Evolutionary conservation across 2,113 vertebrate genomes (phyloP).

Genomic region (Brienomyrus longianalis): DNA sequence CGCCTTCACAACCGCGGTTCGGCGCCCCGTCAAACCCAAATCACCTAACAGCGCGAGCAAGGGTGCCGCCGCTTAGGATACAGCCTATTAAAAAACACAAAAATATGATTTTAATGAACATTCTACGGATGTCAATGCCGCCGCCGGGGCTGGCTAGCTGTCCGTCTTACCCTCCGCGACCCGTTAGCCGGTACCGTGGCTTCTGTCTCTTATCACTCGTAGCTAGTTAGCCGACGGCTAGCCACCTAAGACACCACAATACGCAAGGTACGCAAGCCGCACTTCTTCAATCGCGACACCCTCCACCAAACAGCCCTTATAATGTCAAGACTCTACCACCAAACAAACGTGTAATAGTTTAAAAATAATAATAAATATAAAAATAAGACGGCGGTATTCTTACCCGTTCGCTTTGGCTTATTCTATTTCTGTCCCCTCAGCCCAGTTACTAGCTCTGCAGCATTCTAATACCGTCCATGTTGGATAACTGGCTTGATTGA

Average conservation of each 20-base stretch:
- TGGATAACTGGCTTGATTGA: slow-evolving; percentile 52
- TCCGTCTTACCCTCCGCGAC: neutral
- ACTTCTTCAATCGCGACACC: neutral
- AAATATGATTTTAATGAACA: neutral
- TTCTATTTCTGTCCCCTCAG: slow-evolving; percentile 47
- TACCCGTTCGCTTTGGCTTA: slow-evolving; percentile 49
- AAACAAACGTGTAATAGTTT: neutral
- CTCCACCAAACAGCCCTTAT: neutral
- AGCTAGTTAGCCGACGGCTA: neutral
- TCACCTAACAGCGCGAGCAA: neutral
- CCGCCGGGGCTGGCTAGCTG: neutral
- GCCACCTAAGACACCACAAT: slow-evolving; percentile 1
- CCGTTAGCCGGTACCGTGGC: neutral
- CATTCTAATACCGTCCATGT: slow-evolving; percentile 52
- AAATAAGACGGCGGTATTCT: slow-evolving; percentile 15
- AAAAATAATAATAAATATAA: neutral
- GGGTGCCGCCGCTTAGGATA: slow-evolving; percentile 2
- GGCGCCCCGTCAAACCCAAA: neutral
- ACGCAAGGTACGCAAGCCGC: neutral
- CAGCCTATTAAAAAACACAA: neutral
- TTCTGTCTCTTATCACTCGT: neutral
- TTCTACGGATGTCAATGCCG: neutral
- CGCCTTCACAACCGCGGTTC: neutral
- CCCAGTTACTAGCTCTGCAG: slow-evolving; percentile 44
- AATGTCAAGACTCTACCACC: neutral